Evolutionary conservation across 2,797 vertebrate species (phyloP), one percentile per base, ranked within the genome.

Genomic region (Varecia variegata): DNA sequence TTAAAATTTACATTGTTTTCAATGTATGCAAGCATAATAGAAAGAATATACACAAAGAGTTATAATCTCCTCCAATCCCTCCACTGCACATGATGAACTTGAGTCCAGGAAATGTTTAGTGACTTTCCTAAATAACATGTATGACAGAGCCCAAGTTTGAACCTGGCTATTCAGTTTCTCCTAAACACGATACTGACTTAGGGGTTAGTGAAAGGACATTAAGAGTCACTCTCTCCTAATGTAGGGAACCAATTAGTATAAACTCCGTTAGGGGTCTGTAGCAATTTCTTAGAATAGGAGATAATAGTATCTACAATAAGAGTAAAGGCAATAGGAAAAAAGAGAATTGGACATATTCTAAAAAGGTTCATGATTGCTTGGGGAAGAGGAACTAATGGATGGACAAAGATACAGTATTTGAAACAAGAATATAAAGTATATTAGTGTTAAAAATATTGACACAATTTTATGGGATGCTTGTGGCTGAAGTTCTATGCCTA

Each of bases 341-440:
- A 62, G 13, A 73, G 17, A 90, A 68, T n/a, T 54, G 27, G 43
- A 65, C 27, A 79, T 35, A 87, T 30, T 54, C 52, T 56, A 32
- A n/a, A 94, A 50, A 45, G 18, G 40, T 32, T 45, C 17, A 70
- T n/a, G 14, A 92, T 23, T 47, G 10, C 27, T 90, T 82, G 25
- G 92, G 40, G 7, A 94, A 82, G 20, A 54, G 30, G 30, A 62
- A 73, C 10, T 35, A 81, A 88, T 62, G 17, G 27, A 50, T 3
- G 77, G 38, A 82, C 76, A 74, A 47, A 52, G 52, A 71, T 38
- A 38, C 0, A 52, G n/a, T 32, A 82, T 90, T 85, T 95, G 68
- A 97, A 95, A 88, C 60, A 82, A 86, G 30, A 60, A 58, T 70
- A 62, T 65, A 40, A 96, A 52, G 10, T 30, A 83, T 50, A 38